Evolutionary conservation across 2,888 invertebrate species (phyloP).

Genomic region (Athalia cordata): DNA sequence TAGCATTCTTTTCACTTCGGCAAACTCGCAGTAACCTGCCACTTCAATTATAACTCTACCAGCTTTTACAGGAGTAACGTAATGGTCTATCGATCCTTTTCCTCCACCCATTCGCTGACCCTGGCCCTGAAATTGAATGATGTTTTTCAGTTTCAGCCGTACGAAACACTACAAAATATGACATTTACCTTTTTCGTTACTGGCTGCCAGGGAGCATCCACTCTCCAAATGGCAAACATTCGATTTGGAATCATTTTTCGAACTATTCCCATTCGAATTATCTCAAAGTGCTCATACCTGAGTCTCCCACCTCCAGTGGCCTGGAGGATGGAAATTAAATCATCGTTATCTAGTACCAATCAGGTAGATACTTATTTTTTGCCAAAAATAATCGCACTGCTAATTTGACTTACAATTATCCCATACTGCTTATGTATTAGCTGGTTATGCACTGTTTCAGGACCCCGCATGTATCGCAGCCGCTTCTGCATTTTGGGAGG

Average conservation of each 20-base stretch:
- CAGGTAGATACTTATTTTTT: conserved; percentile 3
- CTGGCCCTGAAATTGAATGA: conserved; percentile 77
- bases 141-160: neutral
- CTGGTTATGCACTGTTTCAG: conserved; percentile 89
- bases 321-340: conserved; percentile 72
- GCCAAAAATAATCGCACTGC: neutral
- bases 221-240: conserved; percentile 96
- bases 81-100: conserved; percentile 96
- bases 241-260: conserved; percentile 85
- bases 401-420: conserved; percentile 82
- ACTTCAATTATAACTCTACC: conserved; percentile 95
- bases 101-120: conserved; percentile 97
- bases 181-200: conserved; percentile 83
- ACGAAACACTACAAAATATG: neutral
- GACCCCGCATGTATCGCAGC: conserved; percentile 91
- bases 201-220: conserved; percentile 97
- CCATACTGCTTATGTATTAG: conserved; percentile 95
- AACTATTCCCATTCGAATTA: conserved; percentile 86
- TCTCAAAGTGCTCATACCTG: conserved; percentile 88
- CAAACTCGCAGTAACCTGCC: conserved; percentile 91
- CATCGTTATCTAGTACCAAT: neutral
- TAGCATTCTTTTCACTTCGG: conserved; percentile 80
- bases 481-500: conserved; percentile 91
- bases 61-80: conserved; percentile 93
- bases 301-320: conserved; percentile 90